phyloP scores from a whole-genome alignment of 2,888 invertebrate species.

The Dicranocentrus wangi region DNA sequence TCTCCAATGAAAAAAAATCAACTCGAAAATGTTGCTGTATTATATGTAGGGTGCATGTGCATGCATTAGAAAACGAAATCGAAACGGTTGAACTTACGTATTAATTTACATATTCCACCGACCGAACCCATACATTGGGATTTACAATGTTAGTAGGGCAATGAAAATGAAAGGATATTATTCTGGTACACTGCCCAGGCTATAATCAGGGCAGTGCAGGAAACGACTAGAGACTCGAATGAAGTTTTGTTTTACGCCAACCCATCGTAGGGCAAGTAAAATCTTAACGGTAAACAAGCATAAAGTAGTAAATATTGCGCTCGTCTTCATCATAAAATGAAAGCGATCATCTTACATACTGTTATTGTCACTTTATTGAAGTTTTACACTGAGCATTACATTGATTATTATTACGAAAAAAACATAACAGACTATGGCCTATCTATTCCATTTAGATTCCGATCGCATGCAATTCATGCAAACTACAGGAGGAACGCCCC shows the following conservation, averaged over 20 bases:
- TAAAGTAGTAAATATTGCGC: background rate
- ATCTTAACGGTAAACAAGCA: background rate
- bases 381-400: background rate
- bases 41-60: too few species aligned
- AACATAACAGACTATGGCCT: too few species aligned
- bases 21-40: too few species aligned
- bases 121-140: background rate
- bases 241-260: too few species aligned
- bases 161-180: constrained; percentile 54
- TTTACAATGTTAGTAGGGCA: constrained; percentile 11
- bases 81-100: background rate
- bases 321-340: constrained; percentile 7
- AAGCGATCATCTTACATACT: constrained; percentile 3
- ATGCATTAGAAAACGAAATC: too few species aligned
- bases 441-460: constrained; percentile 1
- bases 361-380: constrained; percentile 12
- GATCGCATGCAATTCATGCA: constrained; percentile 10
- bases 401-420: too few species aligned
- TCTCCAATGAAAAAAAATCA: too few species aligned
- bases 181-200: constrained; percentile 36
- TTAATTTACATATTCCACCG: background rate
- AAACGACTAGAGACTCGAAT: background rate
- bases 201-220: background rate
- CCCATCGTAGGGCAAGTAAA: background rate
- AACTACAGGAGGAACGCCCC: constrained; percentile 46